Evolutionary conservation across 1,140 invertebrate genomes (phyloP).

Genomic region (Eueides isabella): DNA sequence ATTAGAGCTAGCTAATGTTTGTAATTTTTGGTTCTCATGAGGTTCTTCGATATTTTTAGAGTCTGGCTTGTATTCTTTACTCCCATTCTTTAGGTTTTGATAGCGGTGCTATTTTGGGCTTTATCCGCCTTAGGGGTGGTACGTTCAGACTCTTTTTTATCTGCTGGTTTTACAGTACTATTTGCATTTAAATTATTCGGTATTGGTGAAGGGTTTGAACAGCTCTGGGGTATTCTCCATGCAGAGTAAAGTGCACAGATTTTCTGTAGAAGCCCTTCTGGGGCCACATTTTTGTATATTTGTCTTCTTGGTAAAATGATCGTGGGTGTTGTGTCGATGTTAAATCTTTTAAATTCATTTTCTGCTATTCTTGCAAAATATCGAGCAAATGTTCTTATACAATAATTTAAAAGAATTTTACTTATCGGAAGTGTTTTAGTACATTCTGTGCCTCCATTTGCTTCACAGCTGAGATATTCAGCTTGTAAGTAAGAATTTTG

Average conservation of each 20-base stretch:
- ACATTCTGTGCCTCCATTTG: slow-evolving; percentile 30
- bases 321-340: slow-evolving; percentile 35
- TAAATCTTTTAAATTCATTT: slow-evolving; percentile 36
- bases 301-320: slow-evolving; percentile 23
- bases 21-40: no score
- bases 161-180: not conserved
- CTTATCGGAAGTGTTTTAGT: slow-evolving; percentile 29
- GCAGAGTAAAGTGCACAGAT: slow-evolving; percentile 17
- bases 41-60: not conserved
- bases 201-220: slow-evolving; percentile 12
- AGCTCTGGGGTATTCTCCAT: slow-evolving; percentile 17
- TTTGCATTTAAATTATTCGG: not conserved
- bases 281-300: slow-evolving; percentile 14
- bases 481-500: slow-evolving; percentile 44
- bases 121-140: not conserved
- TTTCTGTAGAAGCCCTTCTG: slow-evolving; percentile 22
- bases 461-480: slow-evolving; percentile 43
- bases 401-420: slow-evolving; percentile 23
- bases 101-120: not conserved
- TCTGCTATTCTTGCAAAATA: slow-evolving; percentile 28
- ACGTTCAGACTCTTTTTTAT: not conserved
- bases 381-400: slow-evolving; percentile 34
- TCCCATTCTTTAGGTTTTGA: not conserved
- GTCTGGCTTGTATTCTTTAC: not conserved
- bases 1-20: not conserved